Evolutionary conservation across 2,888 invertebrate genomes (phyloP).

Genomic region (Stenodema calcarata): DNA sequence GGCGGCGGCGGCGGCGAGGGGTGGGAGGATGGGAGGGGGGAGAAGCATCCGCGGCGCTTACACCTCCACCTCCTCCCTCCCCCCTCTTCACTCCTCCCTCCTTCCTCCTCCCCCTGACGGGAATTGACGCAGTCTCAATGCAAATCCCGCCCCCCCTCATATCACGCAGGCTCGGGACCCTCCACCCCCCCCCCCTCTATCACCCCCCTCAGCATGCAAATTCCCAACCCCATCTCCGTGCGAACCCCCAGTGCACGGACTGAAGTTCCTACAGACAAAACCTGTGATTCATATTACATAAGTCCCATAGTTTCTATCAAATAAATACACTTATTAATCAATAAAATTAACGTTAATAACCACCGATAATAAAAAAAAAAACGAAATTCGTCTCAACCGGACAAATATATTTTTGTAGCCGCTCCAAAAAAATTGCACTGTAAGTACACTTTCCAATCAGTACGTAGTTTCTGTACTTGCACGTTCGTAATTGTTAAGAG

Average conservation of each 20-base stretch:
- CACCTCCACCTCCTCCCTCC: neutral
- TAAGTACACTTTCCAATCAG: too few species aligned
- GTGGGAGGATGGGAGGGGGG: neutral
- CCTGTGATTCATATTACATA: constrained; percentile 46
- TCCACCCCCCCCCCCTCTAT: neutral
- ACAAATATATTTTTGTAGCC: neutral
- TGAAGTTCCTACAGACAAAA: constrained; percentile 49
- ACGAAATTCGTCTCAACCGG: neutral
- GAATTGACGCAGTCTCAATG: constrained; percentile 49
- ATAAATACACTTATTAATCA: neutral
- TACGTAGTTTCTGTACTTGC: too few species aligned
- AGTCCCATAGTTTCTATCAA: constrained; percentile 1
- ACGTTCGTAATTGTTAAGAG: too few species aligned
- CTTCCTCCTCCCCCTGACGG: neutral
- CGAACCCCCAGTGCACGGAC: constrained; percentile 42
- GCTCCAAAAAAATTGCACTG: too few species aligned
- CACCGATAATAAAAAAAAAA: neutral
- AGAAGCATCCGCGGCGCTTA: neutral
- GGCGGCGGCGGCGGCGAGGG: neutral
- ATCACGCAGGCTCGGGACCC: constrained; percentile 43
- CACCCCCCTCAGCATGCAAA: constrained; percentile 14
- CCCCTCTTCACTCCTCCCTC: neutral
- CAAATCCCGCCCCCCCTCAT: constrained; percentile 44
- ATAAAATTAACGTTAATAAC: neutral
- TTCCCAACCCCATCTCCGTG: constrained; percentile 8